Evolutionary conservation across 2,797 vertebrate species (phyloP).

Genomic region (Merluccius polli): DNA sequence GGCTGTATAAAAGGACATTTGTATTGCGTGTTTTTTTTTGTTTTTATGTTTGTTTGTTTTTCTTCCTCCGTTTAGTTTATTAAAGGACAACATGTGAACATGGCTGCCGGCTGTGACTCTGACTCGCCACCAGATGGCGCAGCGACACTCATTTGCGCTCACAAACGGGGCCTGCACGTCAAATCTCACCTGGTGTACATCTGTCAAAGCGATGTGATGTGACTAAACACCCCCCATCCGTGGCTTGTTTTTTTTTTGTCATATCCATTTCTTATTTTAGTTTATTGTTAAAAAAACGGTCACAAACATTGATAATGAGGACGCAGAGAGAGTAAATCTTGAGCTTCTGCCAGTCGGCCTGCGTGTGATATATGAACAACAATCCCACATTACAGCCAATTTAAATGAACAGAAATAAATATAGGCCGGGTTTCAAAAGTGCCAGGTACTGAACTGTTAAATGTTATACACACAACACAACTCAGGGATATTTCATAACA

Average conservation of each 20-base stretch:
- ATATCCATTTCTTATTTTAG: not conserved
- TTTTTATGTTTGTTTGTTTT: too few relatives aligned
- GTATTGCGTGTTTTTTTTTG: slow-evolving; percentile 81
- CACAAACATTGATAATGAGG: not conserved
- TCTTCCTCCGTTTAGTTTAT: slow-evolving; percentile 84
- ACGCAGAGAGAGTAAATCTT: not conserved
- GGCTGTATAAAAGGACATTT: slow-evolving; percentile 84
- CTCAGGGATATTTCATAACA: too few relatives aligned
- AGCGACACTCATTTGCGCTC: not conserved
- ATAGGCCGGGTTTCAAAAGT: not conserved
- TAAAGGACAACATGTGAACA: slow-evolving; percentile 82
- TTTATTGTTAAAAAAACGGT: not conserved
- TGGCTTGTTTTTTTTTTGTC: not conserved
- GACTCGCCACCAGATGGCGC: not conserved
- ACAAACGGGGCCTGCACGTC: not conserved
- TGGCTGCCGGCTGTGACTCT: not conserved
- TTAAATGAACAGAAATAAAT: not conserved
- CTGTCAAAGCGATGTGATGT: not conserved
- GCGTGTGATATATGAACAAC: not conserved
- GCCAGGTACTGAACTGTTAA: not conserved
- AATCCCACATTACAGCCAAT: not conserved
- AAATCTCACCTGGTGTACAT: not conserved
- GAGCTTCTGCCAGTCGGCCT: not conserved
- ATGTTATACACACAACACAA: too few relatives aligned
- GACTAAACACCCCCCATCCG: not conserved